phyloP scores from a whole-genome alignment of 2,797 vertebrate species.

The Hafferia zeledoni region DNA sequence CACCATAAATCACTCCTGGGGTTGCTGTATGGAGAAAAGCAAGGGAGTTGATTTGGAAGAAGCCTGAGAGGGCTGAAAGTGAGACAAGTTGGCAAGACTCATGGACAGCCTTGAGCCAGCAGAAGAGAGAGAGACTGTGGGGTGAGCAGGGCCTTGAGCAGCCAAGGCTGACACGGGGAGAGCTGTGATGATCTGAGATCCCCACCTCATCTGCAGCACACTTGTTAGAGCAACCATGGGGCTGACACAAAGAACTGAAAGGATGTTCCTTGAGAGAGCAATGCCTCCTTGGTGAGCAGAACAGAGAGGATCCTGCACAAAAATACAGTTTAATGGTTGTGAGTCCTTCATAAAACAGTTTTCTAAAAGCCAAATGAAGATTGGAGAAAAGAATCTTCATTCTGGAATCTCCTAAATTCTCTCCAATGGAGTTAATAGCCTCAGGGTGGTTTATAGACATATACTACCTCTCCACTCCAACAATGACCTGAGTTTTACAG shows the following conservation, averaged over 20 bases:
- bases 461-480: neutral
- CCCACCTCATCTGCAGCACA: fast-evolving
- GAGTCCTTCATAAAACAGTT: neutral
- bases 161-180: fast-evolving
- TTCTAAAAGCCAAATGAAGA: neutral
- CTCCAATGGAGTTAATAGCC: neutral
- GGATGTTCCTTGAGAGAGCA: neutral
- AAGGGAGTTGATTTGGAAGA: neutral
- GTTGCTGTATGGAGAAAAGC: neutral
- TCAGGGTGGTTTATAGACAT: neutral
- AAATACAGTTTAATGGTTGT: neutral
- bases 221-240: fast-evolving
- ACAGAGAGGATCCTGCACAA: neutral
- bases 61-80: neutral
- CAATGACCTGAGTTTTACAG: neutral
- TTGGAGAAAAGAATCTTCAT: neutral
- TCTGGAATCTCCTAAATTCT: neutral
- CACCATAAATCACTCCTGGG: neutral
- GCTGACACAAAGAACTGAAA: neutral
- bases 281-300: neutral
- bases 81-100: neutral
- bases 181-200: neutral
- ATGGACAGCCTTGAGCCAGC: neutral
- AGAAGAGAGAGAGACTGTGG: neutral
- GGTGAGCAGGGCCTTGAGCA: neutral